A percentile compares a stretch with the other conserved stretches of the same genome.
Evolutionary conservation across 2,113 vertebrate genomes (phyloP).

Genomic region (Hoplias malabaricus): DNA sequence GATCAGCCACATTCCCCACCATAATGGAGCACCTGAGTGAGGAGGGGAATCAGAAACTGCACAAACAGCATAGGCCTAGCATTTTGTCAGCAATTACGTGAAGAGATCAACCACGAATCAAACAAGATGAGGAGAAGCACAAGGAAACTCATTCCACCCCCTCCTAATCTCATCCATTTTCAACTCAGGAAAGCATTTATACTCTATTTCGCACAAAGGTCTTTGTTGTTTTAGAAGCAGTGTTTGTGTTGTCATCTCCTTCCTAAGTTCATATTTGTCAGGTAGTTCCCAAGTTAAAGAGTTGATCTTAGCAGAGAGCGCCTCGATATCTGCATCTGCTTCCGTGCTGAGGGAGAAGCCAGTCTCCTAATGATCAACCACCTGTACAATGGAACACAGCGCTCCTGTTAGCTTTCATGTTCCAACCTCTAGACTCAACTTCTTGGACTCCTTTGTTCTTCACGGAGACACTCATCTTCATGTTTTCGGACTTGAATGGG

Average conservation of each 20-base stretch:
- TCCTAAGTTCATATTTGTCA: conserved; percentile 59
- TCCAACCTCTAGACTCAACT: conserved; percentile 64
- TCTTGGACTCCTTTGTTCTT: conserved; percentile 71
- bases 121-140: neutral
- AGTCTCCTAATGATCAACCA: conserved; percentile 74
- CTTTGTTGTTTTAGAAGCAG: conserved; percentile 57
- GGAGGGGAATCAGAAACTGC: conserved; percentile 35
- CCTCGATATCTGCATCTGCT: conserved; percentile 21
- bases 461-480: conserved; percentile 61
- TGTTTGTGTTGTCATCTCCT: conserved; percentile 6
- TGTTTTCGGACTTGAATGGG: conserved; percentile 66
- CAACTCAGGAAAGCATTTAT: conserved; percentile 29
- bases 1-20: conserved; percentile 57
- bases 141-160: neutral
- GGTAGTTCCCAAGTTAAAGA: conserved; percentile 58
- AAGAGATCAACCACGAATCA: conserved; percentile 14
- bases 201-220: conserved; percentile 54
- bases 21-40: conserved; percentile 35
- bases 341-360: conserved; percentile 56
- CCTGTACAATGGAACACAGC: conserved; percentile 67
- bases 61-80: conserved; percentile 29
- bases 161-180: neutral
- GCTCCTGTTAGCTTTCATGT: conserved; percentile 71
- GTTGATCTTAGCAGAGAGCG: neutral
- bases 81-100: conserved; percentile 35